A percentile compares a stretch with the other conserved stretches of the same genome.
phyloP scores from a whole-genome alignment of 1,140 invertebrate species.

The Papilio polytes region DNA sequence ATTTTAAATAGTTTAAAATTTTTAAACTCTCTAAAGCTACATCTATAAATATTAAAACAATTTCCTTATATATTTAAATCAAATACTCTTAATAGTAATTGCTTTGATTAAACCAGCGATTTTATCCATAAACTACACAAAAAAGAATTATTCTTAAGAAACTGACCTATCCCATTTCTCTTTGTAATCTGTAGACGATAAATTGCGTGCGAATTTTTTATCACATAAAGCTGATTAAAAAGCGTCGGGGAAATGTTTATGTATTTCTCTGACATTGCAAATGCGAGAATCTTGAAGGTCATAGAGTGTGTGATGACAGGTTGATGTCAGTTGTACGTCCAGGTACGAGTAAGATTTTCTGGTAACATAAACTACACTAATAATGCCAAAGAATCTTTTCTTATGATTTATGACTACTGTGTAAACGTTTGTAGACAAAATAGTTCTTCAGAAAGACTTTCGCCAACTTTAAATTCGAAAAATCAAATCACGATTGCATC shows the following conservation, averaged over 20 bases:
- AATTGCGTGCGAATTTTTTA: conserved; percentile 11
- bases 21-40: neutral
- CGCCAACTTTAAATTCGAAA: neutral
- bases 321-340: neutral
- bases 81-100: too few species aligned
- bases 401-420: neutral
- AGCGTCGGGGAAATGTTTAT: neutral
- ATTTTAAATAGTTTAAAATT: neutral
- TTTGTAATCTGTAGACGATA: neutral
- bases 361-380: conserved; percentile 1
- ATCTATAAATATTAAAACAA: neutral
- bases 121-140: neutral
- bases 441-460: neutral
- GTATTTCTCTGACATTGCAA: neutral
- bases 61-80: neutral
- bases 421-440: neutral
- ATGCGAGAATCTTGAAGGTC: neutral
- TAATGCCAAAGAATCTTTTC: conserved; percentile 2
- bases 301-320: neutral
- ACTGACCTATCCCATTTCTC: conserved; percentile 21
- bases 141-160: neutral
- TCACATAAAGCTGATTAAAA: neutral
- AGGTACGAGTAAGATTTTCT: neutral
- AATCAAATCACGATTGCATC: neutral
- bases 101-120: too few species aligned